Conservation (phyloP, 1,140 invertebrate genomes). For the Drosophila ohnishii region DNA sequence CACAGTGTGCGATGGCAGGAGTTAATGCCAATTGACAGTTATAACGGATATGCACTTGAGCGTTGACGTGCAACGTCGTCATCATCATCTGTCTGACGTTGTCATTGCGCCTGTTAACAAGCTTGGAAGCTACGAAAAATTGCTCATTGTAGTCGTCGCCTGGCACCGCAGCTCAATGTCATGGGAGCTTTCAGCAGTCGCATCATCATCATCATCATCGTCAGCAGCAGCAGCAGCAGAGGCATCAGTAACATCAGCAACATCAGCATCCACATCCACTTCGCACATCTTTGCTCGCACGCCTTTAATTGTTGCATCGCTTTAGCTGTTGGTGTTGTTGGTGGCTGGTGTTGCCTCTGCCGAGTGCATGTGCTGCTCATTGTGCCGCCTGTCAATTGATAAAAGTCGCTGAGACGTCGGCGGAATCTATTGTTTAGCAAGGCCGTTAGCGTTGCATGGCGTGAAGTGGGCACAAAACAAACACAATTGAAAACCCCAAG, state of each 20-base stretch:
- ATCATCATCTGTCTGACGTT: slow-evolving; percentile 55
- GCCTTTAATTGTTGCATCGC: slow-evolving; percentile 74
- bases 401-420: slow-evolving; percentile 55
- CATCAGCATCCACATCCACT: slow-evolving; percentile 40
- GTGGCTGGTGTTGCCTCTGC: slow-evolving; percentile 47
- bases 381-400: slow-evolving; percentile 75
- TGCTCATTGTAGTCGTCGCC: slow-evolving; percentile 64
- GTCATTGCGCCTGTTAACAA: slow-evolving; percentile 70
- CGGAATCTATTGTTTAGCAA: slow-evolving; percentile 78
- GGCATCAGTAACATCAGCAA: slow-evolving; percentile 23
- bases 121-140: slow-evolving; percentile 50
- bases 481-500: slow-evolving; percentile 48
- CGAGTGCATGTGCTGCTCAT: slow-evolving; percentile 69
- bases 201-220: slow-evolving; percentile 36
- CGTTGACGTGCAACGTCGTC: slow-evolving; percentile 63
- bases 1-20: slow-evolving; percentile 3
- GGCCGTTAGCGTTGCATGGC: slow-evolving; percentile 81
- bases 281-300: slow-evolving; percentile 58
- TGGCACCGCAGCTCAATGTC: slow-evolving; percentile 69
- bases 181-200: slow-evolving; percentile 64
- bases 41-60: slow-evolving; percentile 78
- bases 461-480: slow-evolving; percentile 55
- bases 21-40: slow-evolving; percentile 71
- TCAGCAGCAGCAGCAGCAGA: slow-evolving; percentile 7
- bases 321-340: slow-evolving; percentile 31